Conservation (phyloP, 2,113 vertebrate species). For the Eonycteris spelaea region DNA sequence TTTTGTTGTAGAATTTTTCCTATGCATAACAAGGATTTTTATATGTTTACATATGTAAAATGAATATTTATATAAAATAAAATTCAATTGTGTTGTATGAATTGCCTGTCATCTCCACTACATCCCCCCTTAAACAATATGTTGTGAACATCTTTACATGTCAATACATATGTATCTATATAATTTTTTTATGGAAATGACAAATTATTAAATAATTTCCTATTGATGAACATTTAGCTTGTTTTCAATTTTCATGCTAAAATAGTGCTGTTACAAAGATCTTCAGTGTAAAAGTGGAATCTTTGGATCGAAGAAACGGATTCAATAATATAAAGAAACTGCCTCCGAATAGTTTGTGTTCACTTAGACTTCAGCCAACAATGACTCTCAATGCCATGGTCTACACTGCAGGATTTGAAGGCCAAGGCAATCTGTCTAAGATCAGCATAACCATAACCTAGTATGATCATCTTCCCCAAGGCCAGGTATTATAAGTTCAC, state of each 20-base stretch:
- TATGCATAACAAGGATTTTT: neutral
- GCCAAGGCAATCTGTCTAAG: neutral
- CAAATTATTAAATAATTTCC: neutral
- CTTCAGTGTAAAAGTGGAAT: neutral
- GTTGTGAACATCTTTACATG: neutral
- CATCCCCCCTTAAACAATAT: neutral
- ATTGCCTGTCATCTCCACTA: neutral
- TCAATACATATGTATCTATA: neutral
- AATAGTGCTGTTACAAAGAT: neutral
- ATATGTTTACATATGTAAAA: neutral
- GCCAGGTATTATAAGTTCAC: neutral
- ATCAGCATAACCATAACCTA: neutral
- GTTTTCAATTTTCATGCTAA: neutral
- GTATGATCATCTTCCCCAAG: neutral
- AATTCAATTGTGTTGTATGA: neutral
- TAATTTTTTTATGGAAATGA: neutral
- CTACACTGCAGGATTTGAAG: neutral
- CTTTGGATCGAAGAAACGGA: neutral
- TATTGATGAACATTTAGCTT: neutral
- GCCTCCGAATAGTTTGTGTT: neutral
- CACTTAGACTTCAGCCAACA: neutral
- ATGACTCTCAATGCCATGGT: neutral
- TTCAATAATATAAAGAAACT: neutral
- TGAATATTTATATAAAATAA: neutral
- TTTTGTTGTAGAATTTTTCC: neutral